phyloP scores from a whole-genome alignment of 2,797 vertebrate species.

The Sebastes trivittatus region DNA sequence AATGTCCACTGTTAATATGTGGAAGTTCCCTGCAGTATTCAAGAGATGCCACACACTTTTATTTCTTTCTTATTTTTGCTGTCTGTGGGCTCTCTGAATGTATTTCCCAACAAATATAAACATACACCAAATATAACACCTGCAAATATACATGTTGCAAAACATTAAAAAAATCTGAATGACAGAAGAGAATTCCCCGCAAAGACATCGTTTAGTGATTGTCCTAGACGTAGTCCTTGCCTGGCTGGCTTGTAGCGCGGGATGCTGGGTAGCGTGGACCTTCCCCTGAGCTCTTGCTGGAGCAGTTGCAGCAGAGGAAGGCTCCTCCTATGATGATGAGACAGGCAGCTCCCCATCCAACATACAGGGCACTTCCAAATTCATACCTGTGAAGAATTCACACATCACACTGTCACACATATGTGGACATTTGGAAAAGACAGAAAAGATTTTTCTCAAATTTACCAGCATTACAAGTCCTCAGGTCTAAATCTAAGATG shows the following conservation, averaged over 20 bases:
- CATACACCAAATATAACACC: background rate
- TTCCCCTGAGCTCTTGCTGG: conserved; percentile 41
- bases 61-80: background rate
- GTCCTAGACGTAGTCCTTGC: conserved; percentile 84
- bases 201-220: background rate
- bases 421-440: background rate
- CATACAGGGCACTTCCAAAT: conserved; percentile 92
- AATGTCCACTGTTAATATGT: background rate
- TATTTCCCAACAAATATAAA: conserved; percentile 5
- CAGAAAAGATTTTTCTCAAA: background rate
- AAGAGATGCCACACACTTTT: background rate
- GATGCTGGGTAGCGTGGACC: conserved; percentile 58
- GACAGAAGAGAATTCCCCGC: background rate
- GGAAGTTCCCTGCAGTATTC: background rate
- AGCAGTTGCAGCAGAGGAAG: conserved; percentile 90
- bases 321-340: conserved; percentile 88
- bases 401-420: background rate
- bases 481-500: background rate
- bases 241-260: conserved; percentile 67
- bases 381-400: conserved; percentile 84
- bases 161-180: background rate
- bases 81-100: background rate
- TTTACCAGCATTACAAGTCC: background rate
- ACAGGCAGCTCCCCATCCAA: conserved; percentile 90
- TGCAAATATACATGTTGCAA: conserved; percentile 23